These are phyloP conservation scores for Dreissena polymorpha DNA, from an alignment of 1,140 invertebrate species.

Conservation along the genomic window DNA sequence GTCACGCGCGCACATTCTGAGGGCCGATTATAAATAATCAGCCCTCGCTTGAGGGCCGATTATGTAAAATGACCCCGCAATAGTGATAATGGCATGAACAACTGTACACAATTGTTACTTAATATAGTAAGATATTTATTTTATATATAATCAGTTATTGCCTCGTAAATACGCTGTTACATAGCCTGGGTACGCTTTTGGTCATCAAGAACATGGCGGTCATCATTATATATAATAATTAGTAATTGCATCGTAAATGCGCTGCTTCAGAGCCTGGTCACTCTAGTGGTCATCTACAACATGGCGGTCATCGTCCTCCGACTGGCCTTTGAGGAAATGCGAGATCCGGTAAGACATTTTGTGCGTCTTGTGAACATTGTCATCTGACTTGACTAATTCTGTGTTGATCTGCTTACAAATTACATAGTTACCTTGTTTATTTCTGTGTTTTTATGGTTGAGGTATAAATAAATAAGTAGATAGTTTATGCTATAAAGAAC, in stretches of 20 bases:
- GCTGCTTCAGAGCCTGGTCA: conserved; percentile 31
- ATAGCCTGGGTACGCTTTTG: background rate
- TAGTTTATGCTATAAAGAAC: background rate
- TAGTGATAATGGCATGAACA: no score
- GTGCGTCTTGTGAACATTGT: background rate
- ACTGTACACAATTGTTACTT: no score
- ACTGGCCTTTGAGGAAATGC: conserved; percentile 50
- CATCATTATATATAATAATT: background rate
- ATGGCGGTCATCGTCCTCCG: conserved; percentile 42
- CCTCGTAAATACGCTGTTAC: background rate
- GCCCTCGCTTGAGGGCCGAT: no score
- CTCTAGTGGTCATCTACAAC: conserved; percentile 38
- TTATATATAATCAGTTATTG: background rate
- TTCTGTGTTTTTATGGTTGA: background rate
- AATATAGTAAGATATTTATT: background rate
- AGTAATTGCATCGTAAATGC: background rate
- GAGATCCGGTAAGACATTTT: conserved; percentile 31
- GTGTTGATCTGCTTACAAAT: no score
- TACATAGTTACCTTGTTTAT: no score
- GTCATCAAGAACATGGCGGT: background rate
- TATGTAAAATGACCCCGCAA: no score
- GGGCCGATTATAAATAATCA: no score
- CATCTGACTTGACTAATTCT: no score
- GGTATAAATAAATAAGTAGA: background rate
- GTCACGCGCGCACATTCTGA: no score